Evolutionary conservation across 2,797 vertebrate genomes (phyloP), one percentile per base, ranked within the genome.

Genomic region (Etheostoma perlongum): DNA sequence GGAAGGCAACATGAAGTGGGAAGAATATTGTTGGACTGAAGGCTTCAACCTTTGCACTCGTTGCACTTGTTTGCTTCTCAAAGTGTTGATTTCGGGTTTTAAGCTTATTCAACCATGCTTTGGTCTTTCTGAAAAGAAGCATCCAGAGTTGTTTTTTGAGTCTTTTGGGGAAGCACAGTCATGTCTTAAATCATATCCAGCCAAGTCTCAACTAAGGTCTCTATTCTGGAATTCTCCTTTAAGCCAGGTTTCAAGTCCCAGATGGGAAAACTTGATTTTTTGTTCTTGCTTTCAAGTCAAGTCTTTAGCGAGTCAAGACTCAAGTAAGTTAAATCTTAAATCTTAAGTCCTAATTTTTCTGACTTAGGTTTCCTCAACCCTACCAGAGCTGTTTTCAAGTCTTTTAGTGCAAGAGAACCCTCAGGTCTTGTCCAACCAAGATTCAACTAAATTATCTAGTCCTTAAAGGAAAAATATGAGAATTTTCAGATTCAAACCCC

Each of bases 71-170:
- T 87, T 83, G 65, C 65, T 33, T 70, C 46, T 54, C 25, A 72
- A 72, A 13, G 25, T 81, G 86, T 83, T 89, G 85, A 55, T 89
- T 82, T 82, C 57, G 18, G 36, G 55, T 76, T 74, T 83, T 27
- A 51, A 79, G 76, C 59, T 67, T 47, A 61, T 55, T 76, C 63
- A 9, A 44, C 51, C 19, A 13, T 57, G 15, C 11, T 27, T 33
- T 33, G 18, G 33, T 72, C 51, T 27, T 51, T 47, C 14, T 8
- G 1, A 19, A 68, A 5, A 19, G 23, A 47, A 66, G 40, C 21
- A 25, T 27, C 51, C 27, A 13, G 16, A 55, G 59, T 4, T 25
- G 9, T 2, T 47, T 44, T 42, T 44, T 44, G 36, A 44, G 14
- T 44, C 42, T 44, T 44, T 44, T 44, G 42, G 14, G 13, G 42